Evolutionary conservation across 2,797 vertebrate species (phyloP).

Genomic region (Dicrostonyx torquatus): DNA sequence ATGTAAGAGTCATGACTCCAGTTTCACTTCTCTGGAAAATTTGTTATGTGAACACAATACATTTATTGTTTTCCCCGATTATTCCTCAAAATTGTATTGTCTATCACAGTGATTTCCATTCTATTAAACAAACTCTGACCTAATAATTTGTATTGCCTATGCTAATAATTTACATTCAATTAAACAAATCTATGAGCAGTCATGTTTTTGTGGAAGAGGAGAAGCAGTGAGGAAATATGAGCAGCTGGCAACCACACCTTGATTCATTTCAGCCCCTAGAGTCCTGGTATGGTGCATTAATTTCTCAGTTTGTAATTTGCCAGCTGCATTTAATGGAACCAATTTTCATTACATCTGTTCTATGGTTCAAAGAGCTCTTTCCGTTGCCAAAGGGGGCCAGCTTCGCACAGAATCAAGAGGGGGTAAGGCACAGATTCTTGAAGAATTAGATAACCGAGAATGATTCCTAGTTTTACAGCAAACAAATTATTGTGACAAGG

Average conservation of each 20-base stretch:
- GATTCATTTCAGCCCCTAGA: conserved; percentile 89
- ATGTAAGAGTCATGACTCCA: background rate
- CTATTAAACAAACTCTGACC: conserved; percentile 56
- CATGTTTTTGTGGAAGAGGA: conserved; percentile 73
- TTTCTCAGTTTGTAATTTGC: conserved; percentile 89
- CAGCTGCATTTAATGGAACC: conserved; percentile 89
- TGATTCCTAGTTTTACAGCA: conserved; percentile 81
- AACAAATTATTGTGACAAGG: conserved; percentile 85
- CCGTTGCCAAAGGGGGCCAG: conserved; percentile 87
- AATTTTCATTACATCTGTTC: conserved; percentile 90
- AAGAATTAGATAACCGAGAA: conserved; percentile 85
- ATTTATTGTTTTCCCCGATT: conserved; percentile 15
- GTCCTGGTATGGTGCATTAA: conserved; percentile 89
- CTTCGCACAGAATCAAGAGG: conserved; percentile 83
- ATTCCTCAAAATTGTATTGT: conserved; percentile 60
- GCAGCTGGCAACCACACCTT: conserved; percentile 90
- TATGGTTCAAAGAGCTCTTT: conserved; percentile 89
- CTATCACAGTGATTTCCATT: conserved; percentile 70
- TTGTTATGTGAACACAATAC: background rate
- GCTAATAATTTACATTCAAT: conserved; percentile 73
- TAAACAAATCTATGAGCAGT: conserved; percentile 72
- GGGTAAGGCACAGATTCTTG: conserved; percentile 84
- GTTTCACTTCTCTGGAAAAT: background rate
- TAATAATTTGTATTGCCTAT: conserved; percentile 65
- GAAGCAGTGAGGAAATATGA: conserved; percentile 69